Percentiles rank a stretch among this genome's conserved stretches.
phyloP scores from a whole-genome alignment of 2,888 invertebrate species.

The Eilema depressum region DNA sequence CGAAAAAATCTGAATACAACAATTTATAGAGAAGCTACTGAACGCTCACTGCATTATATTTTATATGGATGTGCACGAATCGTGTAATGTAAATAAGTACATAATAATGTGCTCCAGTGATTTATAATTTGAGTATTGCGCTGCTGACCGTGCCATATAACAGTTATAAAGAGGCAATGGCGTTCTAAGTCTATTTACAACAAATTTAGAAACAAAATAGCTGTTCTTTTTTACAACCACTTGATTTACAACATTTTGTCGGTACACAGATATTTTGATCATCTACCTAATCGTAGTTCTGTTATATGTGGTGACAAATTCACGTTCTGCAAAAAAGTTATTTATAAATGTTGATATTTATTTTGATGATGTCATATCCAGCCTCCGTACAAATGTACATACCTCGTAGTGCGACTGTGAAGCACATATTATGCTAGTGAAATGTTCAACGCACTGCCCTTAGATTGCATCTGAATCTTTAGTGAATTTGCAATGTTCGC shows the following conservation, averaged over 20 bases:
- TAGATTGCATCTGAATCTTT: conserved; percentile 53
- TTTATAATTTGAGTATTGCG: not conserved
- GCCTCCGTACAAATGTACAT: conserved; percentile 44
- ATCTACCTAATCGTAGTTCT: not conserved
- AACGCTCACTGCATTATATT: not conserved
- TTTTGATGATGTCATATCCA: conserved; percentile 54
- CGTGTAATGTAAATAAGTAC: not conserved
- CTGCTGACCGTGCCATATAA: not conserved
- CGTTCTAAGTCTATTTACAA: not conserved
- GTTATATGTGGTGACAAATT: not conserved
- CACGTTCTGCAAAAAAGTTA: not conserved
- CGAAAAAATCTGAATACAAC: not conserved
- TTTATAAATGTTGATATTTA: not conserved
- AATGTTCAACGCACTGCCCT: conserved; percentile 61
- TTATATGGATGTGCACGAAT: not conserved
- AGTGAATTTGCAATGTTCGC: conserved; percentile 44
- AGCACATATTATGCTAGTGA: conserved; percentile 65
- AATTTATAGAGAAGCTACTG: not conserved
- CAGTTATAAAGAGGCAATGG: conserved; percentile 11
- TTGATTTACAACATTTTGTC: not conserved
- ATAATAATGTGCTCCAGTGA: not conserved
- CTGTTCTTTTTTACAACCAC: not conserved
- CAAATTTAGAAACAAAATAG: not conserved
- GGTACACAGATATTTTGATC: not conserved
- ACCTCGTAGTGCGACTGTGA: conserved; percentile 60